These are phyloP conservation scores for Alligator mississippiensis DNA, from an alignment of 2,113 vertebrate species.

Conservation along the genomic window DNA sequence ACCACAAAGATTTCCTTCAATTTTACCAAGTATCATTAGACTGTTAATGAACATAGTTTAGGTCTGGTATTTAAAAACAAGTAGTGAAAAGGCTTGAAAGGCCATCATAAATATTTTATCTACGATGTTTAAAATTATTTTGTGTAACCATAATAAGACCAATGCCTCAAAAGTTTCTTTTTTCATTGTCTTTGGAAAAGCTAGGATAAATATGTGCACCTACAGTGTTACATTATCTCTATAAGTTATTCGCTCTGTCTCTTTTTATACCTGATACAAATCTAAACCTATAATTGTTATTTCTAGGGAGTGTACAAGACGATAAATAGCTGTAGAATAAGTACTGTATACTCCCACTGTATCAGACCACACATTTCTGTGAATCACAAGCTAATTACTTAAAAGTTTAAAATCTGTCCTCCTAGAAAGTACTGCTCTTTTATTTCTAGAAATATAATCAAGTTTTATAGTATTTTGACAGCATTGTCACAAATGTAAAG, in stretches of 20 bases:
- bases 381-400: conserved; percentile 48
- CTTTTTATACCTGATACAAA: conserved; percentile 40
- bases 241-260: conserved; percentile 11
- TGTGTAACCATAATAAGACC: neutral
- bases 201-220: conserved; percentile 18
- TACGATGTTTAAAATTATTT: neutral
- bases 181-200: conserved; percentile 2
- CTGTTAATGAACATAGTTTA: neutral
- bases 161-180: neutral
- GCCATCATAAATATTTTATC: conserved; percentile 41
- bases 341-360: neutral
- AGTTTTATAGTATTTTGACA: neutral
- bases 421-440: conserved; percentile 29
- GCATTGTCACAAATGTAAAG: neutral
- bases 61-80: neutral
- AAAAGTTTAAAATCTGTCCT: conserved; percentile 26
- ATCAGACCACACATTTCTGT: neutral
- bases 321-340: conserved; percentile 2
- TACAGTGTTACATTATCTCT: conserved; percentile 20
- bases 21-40: neutral
- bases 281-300: conserved; percentile 42
- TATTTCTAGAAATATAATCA: conserved; percentile 17
- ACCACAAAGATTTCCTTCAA: neutral
- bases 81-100: conserved; percentile 34
- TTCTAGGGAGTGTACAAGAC: conserved; percentile 5